Percentiles rank a stretch among this genome's conserved stretches.
Evolutionary conservation across 2,113 vertebrate genomes (phyloP).

Genomic region (Aix galericulata): DNA sequence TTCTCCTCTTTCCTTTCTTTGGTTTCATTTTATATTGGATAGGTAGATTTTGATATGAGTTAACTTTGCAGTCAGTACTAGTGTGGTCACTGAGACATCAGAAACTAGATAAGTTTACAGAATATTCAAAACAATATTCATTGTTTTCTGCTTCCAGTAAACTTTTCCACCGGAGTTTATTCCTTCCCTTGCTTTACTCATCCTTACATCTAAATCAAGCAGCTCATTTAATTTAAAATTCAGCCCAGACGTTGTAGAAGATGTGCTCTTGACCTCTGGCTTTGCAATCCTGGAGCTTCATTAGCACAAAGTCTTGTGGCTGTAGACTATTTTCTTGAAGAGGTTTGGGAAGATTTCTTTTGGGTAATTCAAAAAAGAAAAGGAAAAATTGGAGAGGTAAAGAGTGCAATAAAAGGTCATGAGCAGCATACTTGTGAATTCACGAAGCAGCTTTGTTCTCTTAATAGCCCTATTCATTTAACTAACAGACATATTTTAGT

Average conservation of each 20-base stretch:
- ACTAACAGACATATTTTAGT: neutral
- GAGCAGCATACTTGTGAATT: accelerated
- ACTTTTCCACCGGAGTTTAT: neutral
- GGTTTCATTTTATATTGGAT: neutral
- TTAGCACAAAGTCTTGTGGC: neutral
- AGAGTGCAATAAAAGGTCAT: neutral
- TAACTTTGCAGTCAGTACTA: neutral
- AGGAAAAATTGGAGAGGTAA: neutral
- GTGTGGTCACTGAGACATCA: neutral
- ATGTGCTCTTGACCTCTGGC: neutral
- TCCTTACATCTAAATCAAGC: neutral
- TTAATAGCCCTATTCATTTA: neutral
- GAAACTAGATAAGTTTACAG: neutral
- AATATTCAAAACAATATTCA: neutral
- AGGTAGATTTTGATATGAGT: neutral
- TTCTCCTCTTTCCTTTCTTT: neutral
- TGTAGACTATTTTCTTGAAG: conserved; percentile 25
- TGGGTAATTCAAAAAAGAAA: neutral
- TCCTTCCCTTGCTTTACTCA: neutral
- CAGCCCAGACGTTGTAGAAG: neutral
- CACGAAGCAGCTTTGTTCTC: neutral
- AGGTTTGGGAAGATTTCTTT: conserved; percentile 22
- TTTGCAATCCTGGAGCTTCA: neutral
- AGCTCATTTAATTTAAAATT: conserved; percentile 3
- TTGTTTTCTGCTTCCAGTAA: neutral